Percentiles rank a stretch among this genome's conserved stretches.
Conservation (phyloP, 2,113 vertebrate species). For the Paramormyrops kingsleyae region DNA sequence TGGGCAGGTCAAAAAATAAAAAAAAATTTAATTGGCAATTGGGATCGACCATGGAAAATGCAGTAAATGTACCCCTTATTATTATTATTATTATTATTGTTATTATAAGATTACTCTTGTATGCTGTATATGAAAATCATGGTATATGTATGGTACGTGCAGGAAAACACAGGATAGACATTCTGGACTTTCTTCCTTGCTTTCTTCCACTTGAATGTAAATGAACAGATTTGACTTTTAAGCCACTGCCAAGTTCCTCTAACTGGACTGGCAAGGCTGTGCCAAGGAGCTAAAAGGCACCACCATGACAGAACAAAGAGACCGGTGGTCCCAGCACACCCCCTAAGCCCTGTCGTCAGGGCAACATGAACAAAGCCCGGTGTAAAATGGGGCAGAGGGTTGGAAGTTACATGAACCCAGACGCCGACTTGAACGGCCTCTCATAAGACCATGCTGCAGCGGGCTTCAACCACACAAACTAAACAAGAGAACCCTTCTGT, state of each 20-base stretch:
- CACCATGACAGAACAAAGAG: constrained; percentile 44
- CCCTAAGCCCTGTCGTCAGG: constrained; percentile 41
- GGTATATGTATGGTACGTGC: not conserved
- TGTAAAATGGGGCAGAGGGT: constrained; percentile 13
- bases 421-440: constrained; percentile 14
- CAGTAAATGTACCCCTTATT: too few relatives aligned
- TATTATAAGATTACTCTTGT: not conserved
- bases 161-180: not conserved
- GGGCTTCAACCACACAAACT: not conserved
- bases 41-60: too few relatives aligned
- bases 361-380: constrained; percentile 26
- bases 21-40: too few relatives aligned
- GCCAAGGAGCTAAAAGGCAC: not conserved
- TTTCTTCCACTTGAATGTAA: constrained; percentile 64
- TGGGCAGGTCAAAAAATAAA: too few relatives aligned
- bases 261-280: not conserved
- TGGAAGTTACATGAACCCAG: constrained; percentile 22
- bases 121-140: not conserved
- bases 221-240: constrained; percentile 71
- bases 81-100: too few relatives aligned
- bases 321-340: constrained; percentile 42
- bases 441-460: not conserved
- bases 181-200: not conserved
- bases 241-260: constrained; percentile 59
- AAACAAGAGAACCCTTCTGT: not conserved